A percentile compares a stretch with the other conserved stretches of the same genome.
Evolutionary conservation across 1,140 invertebrate genomes (phyloP).

Genomic region (Mizuhopecten yessoensis): DNA sequence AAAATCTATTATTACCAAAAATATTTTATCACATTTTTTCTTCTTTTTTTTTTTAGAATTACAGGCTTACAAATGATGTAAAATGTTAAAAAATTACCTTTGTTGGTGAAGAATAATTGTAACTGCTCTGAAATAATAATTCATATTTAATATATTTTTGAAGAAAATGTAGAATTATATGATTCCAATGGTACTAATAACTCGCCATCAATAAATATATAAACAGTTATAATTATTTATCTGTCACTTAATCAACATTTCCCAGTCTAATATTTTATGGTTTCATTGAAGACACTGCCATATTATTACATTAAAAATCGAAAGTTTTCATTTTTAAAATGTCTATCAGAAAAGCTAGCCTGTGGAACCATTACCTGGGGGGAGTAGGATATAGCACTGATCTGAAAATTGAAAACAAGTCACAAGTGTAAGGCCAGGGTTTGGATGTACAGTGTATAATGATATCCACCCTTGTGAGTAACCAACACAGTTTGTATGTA

Average conservation of each 20-base stretch:
- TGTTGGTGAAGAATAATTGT: slow-evolving; percentile 27
- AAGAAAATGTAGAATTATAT: not conserved
- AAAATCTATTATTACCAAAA: not conserved
- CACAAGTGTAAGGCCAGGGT: not conserved
- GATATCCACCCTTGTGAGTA: too few species aligned
- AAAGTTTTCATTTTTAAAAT: too few species aligned
- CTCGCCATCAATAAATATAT: too few species aligned
- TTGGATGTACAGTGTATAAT: not conserved
- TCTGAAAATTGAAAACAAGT: not conserved
- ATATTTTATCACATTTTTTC: not conserved
- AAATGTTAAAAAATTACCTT: slow-evolving; percentile 11
- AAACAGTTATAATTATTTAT: too few species aligned
- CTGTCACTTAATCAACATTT: too few species aligned
- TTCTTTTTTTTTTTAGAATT: not conserved
- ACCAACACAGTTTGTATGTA: too few species aligned
- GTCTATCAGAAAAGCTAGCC: too few species aligned
- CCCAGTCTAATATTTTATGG: too few species aligned
- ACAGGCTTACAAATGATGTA: too few species aligned
- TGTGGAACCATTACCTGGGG: not conserved
- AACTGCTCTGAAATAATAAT: not conserved
- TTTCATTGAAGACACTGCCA: too few species aligned
- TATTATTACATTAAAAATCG: too few species aligned
- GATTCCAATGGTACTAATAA: too few species aligned
- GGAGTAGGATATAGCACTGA: not conserved
- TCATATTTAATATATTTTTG: not conserved